Percentiles rank a stretch among this genome's conserved stretches.
Conservation (phyloP, 2,113 vertebrate genomes). For the Prunella fulvescens region DNA sequence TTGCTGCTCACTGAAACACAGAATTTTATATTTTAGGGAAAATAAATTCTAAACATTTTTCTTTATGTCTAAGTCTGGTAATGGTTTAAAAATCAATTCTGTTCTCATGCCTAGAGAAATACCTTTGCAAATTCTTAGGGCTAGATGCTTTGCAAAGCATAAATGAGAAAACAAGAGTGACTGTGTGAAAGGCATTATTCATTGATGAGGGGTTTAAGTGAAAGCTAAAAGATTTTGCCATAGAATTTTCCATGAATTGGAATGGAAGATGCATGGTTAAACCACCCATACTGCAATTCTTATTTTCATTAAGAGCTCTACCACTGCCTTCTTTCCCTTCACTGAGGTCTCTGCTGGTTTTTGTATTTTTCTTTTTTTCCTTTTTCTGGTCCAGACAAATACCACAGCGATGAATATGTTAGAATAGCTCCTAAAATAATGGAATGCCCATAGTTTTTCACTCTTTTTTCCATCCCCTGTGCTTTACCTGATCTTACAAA, state of each 20-base stretch:
- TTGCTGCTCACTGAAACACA: neutral
- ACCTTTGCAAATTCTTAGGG: neutral
- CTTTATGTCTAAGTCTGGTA: neutral
- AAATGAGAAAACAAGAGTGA: neutral
- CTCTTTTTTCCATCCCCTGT: fast-evolving
- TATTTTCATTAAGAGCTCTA: neutral
- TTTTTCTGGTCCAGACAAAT: neutral
- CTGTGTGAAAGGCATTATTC: neutral
- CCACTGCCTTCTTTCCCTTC: neutral
- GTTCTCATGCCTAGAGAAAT: neutral
- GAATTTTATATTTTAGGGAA: neutral
- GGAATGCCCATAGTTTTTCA: neutral
- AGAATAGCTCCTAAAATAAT: neutral
- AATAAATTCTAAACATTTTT: neutral
- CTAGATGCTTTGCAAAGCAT: neutral
- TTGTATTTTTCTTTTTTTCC: neutral
- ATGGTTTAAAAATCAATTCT: neutral
- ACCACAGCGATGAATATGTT: neutral
- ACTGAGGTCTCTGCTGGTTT: neutral
- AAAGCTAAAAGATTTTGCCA: neutral
- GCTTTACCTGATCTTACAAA: neutral
- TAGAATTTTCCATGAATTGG: neutral
- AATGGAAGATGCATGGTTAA: neutral
- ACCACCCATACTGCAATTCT: neutral
- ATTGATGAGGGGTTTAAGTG: neutral